These are phyloP conservation scores for Hirtodrosophila confusa DNA, from an alignment of 2,888 invertebrate species.

Conservation along the genomic window DNA sequence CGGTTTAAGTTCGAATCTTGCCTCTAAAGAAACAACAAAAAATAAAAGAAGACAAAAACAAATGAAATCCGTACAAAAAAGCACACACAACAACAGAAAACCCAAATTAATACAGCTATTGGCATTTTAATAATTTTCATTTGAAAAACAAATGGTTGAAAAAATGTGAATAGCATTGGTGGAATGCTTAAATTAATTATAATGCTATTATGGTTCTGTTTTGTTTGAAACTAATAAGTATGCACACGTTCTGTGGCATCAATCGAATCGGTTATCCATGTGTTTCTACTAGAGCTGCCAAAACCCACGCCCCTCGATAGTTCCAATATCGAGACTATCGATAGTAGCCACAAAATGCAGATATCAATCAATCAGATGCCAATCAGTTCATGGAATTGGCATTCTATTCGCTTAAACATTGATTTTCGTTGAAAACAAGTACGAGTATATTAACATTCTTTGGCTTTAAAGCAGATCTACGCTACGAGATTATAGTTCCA, in stretches of 20 bases:
- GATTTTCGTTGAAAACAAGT: no score
- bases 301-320: no score
- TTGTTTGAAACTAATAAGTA: slow-evolving; percentile 37
- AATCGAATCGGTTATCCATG: slow-evolving; percentile 13
- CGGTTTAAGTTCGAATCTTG: slow-evolving; percentile 61
- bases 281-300: no score
- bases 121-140: slow-evolving; percentile 64
- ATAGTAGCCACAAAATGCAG: no score
- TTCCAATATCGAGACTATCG: no score
- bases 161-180: slow-evolving; percentile 50
- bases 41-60: slow-evolving; percentile 47
- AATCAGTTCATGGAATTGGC: no score
- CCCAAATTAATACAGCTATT: slow-evolving; percentile 61
- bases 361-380: no score
- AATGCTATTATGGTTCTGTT: slow-evolving; percentile 43
- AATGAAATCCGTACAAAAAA: slow-evolving; percentile 48
- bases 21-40: slow-evolving; percentile 32
- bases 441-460: no score
- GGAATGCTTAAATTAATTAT: slow-evolving; percentile 56
- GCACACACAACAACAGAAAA: slow-evolving; percentile 36
- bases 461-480: no score
- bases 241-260: slow-evolving; percentile 36
- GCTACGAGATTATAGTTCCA: no score
- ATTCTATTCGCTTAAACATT: no score
- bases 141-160: slow-evolving; percentile 40